Evolutionary conservation across 2,113 vertebrate genomes (phyloP).

Genomic region (Sclerurus mexicanus): DNA sequence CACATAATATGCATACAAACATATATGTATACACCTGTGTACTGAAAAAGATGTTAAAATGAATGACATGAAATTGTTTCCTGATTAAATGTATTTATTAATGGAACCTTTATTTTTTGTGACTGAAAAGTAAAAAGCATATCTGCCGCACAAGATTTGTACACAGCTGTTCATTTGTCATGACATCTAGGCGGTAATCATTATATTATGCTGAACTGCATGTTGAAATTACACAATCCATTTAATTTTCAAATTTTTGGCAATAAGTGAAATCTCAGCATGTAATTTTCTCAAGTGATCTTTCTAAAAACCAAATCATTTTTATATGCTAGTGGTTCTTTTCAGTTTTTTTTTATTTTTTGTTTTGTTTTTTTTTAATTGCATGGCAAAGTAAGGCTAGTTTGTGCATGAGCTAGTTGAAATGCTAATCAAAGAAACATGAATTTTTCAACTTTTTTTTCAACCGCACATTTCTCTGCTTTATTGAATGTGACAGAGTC

Average conservation of each 20-base stretch:
- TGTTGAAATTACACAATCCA: constrained; percentile 73
- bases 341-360: constrained; percentile 24
- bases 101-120: constrained; percentile 39
- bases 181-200: constrained; percentile 72
- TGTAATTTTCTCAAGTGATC: constrained; percentile 74
- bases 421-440: constrained; percentile 77
- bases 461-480: constrained; percentile 86
- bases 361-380: constrained; percentile 73
- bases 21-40: constrained; percentile 61
- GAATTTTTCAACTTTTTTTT: constrained; percentile 74
- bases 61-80: constrained; percentile 19
- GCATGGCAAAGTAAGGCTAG: constrained; percentile 83
- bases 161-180: constrained; percentile 78
- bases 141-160: constrained; percentile 67
- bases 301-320: constrained; percentile 65
- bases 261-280: constrained; percentile 77
- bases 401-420: constrained; percentile 80
- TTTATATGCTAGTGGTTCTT: constrained; percentile 62
- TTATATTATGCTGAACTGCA: constrained; percentile 76
- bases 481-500: constrained; percentile 88
- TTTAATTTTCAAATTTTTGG: constrained; percentile 74
- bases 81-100: constrained; percentile 45
- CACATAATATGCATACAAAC: constrained; percentile 45
- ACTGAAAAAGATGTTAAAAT: constrained; percentile 2
- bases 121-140: constrained; percentile 50